Evolutionary conservation across 2,888 invertebrate genomes (phyloP), one percentile per base, ranked within the genome.

Genomic region (Drosophila paranaensis): DNA sequence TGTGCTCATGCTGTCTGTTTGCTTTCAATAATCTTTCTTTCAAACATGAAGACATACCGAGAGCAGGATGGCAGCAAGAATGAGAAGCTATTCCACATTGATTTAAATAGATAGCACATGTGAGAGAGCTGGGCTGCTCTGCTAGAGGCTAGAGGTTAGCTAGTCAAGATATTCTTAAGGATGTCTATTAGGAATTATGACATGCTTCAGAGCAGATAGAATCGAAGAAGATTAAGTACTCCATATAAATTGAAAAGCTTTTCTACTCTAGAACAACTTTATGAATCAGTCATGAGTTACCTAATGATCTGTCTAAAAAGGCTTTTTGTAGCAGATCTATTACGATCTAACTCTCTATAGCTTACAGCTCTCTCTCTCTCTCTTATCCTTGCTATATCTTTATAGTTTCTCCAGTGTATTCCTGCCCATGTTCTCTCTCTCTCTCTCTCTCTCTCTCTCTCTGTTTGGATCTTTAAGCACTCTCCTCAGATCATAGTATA

Each of bases 1-100:
- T 68, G 68, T 68, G 67, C 35, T 37, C 53, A 46, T 46, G 58
- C 40, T 67, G 51, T 67, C 45, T 33, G 51, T 35, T 53, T 42
- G 10, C 27, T 58, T 58, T 46, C 27, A 55, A 55, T 55, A 64
- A 65, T 37, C 48, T 48, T 33, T 10, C n/a, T 13, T 16, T 39
- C 30, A 20, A 37, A 45, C 37, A 53, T 25, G 9, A n/a, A 30
- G 6, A 33, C 33, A 33, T 13, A 13, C 11, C 11, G 16, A n/a
- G 14, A 0, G 25, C 3, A 4, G 4, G 39, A 40, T n/a, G 39
- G 40, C 54, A 14, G 37, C 5, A 30, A 8, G 11, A 20, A 14
- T 9, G 35, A 6, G 16, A 11, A 50, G 33, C 33, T 1, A 11
- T 30, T 33, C 2, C 4, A 11, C 13, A 35, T 20, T 35, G 16